A percentile compares a stretch with the other conserved stretches of the same genome.
Conservation (phyloP, 92 coral and sea anemone species). For the Metridium senile region DNA sequence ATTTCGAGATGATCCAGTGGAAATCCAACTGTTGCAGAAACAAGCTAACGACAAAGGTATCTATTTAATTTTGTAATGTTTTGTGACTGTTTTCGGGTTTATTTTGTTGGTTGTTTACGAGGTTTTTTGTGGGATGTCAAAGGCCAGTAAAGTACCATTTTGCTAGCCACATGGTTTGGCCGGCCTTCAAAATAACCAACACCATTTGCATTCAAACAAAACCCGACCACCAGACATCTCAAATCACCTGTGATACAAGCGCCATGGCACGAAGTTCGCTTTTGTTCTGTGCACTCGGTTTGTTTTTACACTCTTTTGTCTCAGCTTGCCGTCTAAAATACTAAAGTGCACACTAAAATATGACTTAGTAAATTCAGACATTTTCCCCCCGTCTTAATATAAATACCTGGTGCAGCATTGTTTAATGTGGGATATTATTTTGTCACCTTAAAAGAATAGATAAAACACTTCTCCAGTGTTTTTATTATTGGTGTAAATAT, state of each 20-base stretch:
- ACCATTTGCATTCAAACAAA: constrained; percentile 31
- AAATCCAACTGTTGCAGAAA: constrained; percentile 77
- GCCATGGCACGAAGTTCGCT: constrained; percentile 7
- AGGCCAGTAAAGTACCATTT: constrained; percentile 5
- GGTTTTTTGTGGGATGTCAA: constrained; percentile 5
- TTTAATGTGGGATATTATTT: neutral
- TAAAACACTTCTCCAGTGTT: neutral
- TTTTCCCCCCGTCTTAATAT: neutral
- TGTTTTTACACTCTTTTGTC: constrained; percentile 6
- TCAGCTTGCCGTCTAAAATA: too few relatives aligned
- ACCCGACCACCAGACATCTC: constrained; percentile 22
- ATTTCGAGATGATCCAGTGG: constrained; percentile 85
- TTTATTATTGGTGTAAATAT: neutral
- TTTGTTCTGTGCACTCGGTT: neutral
- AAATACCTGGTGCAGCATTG: neutral
- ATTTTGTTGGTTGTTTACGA: constrained; percentile 9
- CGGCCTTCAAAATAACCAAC: neutral
- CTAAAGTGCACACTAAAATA: too few relatives aligned
- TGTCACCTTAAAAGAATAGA: neutral
- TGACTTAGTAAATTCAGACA: neutral
- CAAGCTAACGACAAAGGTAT: constrained; percentile 98
- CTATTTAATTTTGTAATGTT: neutral
- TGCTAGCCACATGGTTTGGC: constrained; percentile 15
- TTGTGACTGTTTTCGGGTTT: constrained; percentile 6
- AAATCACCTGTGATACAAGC: constrained; percentile 18